Percentiles rank a stretch among this genome's conserved stretches.
These are phyloP conservation scores for Drosophila suboccidentalis DNA, from an alignment of 2,888 invertebrate species.

Conservation along the genomic window DNA sequence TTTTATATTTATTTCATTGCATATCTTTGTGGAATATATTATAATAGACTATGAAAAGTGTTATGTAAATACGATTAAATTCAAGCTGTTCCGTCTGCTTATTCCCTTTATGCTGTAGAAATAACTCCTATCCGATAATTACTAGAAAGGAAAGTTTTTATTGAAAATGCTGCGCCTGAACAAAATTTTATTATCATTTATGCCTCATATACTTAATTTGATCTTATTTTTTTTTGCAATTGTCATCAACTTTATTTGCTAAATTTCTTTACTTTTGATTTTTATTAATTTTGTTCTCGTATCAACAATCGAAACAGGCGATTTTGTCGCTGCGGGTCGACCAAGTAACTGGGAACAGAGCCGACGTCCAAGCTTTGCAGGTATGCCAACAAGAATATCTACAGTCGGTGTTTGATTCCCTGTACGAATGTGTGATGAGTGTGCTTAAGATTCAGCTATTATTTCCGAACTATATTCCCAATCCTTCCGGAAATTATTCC, in stretches of 20 bases:
- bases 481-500: background rate
- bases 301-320: conserved; percentile 72
- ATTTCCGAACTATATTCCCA: conserved; percentile 8
- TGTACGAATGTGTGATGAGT: conserved; percentile 37
- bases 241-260: conserved; percentile 18
- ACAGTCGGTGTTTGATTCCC: conserved; percentile 39
- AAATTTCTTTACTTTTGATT: conserved; percentile 31
- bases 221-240: conserved; percentile 14
- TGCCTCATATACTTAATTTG: background rate
- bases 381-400: conserved; percentile 81
- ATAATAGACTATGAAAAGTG: background rate
- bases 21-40: background rate
- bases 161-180: background rate
- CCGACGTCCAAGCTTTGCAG: conserved; percentile 91
- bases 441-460: conserved; percentile 16
- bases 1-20: conserved; percentile 30
- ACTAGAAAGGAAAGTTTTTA: background rate
- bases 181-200: background rate
- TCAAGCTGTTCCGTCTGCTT: conserved; percentile 7
- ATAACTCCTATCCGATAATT: background rate
- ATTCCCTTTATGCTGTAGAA: background rate
- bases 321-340: conserved; percentile 91
- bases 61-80: background rate
- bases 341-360: conserved; percentile 94
- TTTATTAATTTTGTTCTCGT: conserved; percentile 49